phyloP scores from a whole-genome alignment of 2,113 vertebrate species.

The Phalacrocorax carbo region DNA sequence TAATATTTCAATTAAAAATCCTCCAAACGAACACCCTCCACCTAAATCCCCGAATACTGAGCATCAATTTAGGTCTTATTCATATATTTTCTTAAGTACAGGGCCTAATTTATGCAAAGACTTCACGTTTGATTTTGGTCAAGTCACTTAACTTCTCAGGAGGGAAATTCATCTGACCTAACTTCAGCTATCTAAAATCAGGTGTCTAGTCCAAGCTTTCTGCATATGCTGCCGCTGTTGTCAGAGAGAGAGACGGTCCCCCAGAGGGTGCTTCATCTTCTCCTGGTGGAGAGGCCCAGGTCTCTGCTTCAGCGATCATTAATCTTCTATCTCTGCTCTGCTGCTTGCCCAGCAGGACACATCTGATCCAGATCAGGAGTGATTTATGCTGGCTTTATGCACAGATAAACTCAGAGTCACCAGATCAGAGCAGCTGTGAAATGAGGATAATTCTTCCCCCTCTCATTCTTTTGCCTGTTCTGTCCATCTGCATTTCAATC shows the following conservation, averaged over 20 bases:
- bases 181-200: background rate
- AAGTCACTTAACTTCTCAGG: background rate
- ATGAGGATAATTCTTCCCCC: background rate
- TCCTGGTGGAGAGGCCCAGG: background rate
- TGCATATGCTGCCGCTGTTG: background rate
- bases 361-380: slow-evolving; percentile 51
- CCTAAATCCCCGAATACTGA: background rate
- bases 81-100: background rate
- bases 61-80: background rate
- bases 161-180: slow-evolving; percentile 19
- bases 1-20: background rate
- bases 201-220: background rate
- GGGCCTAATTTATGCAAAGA: background rate
- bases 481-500: background rate
- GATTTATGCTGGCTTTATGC: slow-evolving; percentile 42
- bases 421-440: slow-evolving; percentile 19
- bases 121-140: slow-evolving; percentile 12
- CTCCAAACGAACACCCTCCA: background rate
- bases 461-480: background rate
- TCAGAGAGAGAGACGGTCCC: background rate
- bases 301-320: slow-evolving; percentile 11
- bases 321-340: slow-evolving; percentile 37
- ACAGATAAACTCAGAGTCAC: background rate
- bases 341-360: slow-evolving; percentile 49
- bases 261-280: slow-evolving; percentile 49